Base-by-base conservation (phyloP, 2,797 vertebrate genomes). In the Eupleurogrammus muticus region DNA sequence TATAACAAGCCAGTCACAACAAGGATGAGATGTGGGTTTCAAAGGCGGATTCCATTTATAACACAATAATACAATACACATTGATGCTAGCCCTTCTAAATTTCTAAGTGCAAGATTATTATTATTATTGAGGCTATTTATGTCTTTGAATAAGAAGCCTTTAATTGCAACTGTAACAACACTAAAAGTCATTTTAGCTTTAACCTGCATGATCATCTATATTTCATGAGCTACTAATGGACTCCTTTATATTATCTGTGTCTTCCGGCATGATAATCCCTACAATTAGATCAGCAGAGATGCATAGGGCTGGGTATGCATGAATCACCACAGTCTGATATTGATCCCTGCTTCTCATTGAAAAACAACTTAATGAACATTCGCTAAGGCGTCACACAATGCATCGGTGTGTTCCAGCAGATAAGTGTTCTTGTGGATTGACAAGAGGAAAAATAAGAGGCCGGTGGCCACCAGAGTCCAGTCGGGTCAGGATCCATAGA, bases 281-380 rank as follows among this genome's bases (percentile, higher is more conserved):
- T 60, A 17, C 51, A 83, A 81, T 70, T 70, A 81, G 72, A 82
- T 77, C 70, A 51, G 77, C 61, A 51, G 49, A 72, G 71, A 85
- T 67, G 73, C 71, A 83, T 23, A 56, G 65, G 72, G 67, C 64
- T 36, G 67, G 64, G 66, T 42, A 58, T 68, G 72, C 74, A 85
- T 87, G 89, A 91, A 85, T 90, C 85, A 80, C 87, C 75, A 57
- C 16, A 46, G 70, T 64, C 68, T 60, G 56, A 52, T 84, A 94
- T 92, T 74, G 93, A 94, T 93, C 77, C 51, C 36, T 64, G 53
- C 65, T 68, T 81, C 83, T 92, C 89, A 90, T 90, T 90, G 76
- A 89, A 92, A 93, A 93, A 93, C 89, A 94, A 92, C 89, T 92
- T 93, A 94, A 94, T 93, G 91, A 92, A 91, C 92, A 92, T 91